Evolutionary conservation across 2,797 vertebrate genomes (phyloP).

Genomic region (Propithecus deckenii): DNA sequence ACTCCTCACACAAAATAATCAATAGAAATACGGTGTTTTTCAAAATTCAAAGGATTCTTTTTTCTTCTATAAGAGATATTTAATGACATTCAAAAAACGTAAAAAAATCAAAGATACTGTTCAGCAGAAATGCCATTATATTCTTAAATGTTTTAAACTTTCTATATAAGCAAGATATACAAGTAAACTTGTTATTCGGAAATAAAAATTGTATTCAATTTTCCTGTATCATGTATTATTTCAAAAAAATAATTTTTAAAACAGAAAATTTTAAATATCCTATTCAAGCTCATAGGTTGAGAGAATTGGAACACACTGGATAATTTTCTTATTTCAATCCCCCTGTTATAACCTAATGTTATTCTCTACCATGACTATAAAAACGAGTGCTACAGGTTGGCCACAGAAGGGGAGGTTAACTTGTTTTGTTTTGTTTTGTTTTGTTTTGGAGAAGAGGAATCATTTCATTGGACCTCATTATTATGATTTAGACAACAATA

Average conservation of each 20-base stretch:
- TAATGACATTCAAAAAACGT: slow-evolving; percentile 27
- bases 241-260: slow-evolving; percentile 43
- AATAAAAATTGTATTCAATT: slow-evolving; percentile 35
- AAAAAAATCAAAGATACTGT: neutral
- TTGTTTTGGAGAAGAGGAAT: neutral
- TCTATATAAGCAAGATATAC: neutral
- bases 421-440: neutral
- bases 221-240: neutral
- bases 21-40: slow-evolving; percentile 27
- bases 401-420: neutral
- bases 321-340: slow-evolving; percentile 16
- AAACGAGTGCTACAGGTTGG: neutral
- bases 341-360: neutral
- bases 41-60: slow-evolving; percentile 48
- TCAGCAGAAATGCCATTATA: slow-evolving; percentile 10
- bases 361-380: slow-evolving; percentile 18
- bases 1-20: slow-evolving; percentile 20
- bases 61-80: slow-evolving; percentile 44
- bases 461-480: slow-evolving; percentile 40
- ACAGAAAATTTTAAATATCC: slow-evolving; percentile 43
- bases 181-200: slow-evolving; percentile 26
- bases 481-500: slow-evolving; percentile 37
- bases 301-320: neutral
- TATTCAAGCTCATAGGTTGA: neutral
- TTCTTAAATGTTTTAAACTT: slow-evolving; percentile 43